Evolutionary conservation across 2,113 vertebrate genomes (phyloP), one percentile per base, ranked within the genome.

Genomic region (Epinephelus moara): DNA sequence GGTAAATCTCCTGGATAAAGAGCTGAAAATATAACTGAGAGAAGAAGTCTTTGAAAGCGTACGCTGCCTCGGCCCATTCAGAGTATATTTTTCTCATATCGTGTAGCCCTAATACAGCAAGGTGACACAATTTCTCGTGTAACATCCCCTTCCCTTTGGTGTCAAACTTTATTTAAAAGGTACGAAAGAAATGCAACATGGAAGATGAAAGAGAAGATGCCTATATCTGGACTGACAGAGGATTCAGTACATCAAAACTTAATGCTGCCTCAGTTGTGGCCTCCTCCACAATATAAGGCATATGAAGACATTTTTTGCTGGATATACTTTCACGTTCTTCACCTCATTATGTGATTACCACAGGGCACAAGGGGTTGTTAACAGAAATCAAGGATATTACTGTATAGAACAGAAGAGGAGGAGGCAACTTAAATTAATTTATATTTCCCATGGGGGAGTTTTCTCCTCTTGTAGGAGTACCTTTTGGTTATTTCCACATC

Each of bases 401-500:
- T 47, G 45, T 68, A 14, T 3, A 33, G 25, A 49, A n/a, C 11
- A 56, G 19, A 49, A 27, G 60, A 23, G 23, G 49, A 50, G 8
- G 37, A 71, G 50, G n/a, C 6, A 56, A 13, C 19, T 42, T 30
- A 42, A 23, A 27, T 14, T 68, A 15, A 9, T 27, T 27, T 33
- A 2, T 11, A 40, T 33, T 42, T 42, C n/a, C 30, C 47, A 14
- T 11, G 13, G 10, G 53, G 55, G 57, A 75, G 70, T 19, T 33
- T 33, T 13, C 2, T 69, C 13, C 23, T 33, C 37, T 57, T 69
- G 30, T 33, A 42, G 70, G 50, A 75, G 45, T 55, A 56, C 9
- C 19, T 56, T 52, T 66, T 30, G n/a, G 45, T 33, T 18, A 80
- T 62, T 69, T 50, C 53, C 10, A 23, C 45, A 57, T 81, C 37